Conservation (phyloP, 2,797 vertebrate species). For the Myotis findleyi region DNA sequence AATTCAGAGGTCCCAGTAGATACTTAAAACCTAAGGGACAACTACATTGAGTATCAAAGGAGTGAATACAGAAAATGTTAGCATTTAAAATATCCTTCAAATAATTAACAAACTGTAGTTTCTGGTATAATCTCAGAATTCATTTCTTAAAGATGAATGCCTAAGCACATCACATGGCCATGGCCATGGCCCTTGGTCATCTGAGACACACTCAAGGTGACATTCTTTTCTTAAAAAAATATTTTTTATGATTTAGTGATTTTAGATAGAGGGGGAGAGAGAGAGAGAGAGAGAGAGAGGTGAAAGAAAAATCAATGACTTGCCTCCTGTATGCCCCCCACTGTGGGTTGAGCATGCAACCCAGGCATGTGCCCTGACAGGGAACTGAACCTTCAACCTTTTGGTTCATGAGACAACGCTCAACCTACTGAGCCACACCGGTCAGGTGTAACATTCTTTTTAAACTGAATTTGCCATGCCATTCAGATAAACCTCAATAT, state of each 20-base stretch:
- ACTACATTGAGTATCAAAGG: background rate
- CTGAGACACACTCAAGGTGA: background rate
- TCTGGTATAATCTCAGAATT: background rate
- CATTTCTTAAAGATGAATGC: background rate
- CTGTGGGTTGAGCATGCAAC: too few relatives aligned
- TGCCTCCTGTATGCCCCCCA: too few relatives aligned
- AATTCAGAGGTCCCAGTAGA: background rate
- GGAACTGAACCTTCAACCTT: too few relatives aligned
- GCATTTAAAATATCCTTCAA: slow-evolving; percentile 38
- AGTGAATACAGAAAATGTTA: slow-evolving; percentile 23
- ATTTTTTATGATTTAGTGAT: too few relatives aligned
- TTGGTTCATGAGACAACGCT: too few relatives aligned
- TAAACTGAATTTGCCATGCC: background rate
- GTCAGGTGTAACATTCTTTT: background rate
- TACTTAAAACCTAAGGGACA: slow-evolving; percentile 11
- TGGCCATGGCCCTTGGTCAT: background rate
- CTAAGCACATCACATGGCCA: background rate
- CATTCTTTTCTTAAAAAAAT: background rate
- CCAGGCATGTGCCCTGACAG: too few relatives aligned
- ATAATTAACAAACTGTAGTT: background rate
- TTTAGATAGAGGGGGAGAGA: too few relatives aligned
- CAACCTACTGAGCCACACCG: too few relatives aligned
- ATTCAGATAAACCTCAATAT: background rate
- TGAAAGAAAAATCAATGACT: too few relatives aligned
- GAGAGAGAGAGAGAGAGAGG: too few relatives aligned